Evolutionary conservation across 2,113 vertebrate species (phyloP).

Genomic region (Megaceryle torquata): DNA sequence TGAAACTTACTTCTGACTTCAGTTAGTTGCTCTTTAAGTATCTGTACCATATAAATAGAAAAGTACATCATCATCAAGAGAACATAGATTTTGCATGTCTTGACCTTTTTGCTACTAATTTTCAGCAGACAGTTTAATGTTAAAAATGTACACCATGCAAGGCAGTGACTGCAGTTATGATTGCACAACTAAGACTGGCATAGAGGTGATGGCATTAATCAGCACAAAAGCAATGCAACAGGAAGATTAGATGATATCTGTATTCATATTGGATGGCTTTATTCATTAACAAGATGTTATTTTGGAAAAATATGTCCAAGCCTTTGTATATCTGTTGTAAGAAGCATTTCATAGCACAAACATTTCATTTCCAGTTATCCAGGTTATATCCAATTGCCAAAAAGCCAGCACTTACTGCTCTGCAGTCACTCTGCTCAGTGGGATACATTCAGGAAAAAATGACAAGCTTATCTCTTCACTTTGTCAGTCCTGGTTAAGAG

Average conservation of each 20-base stretch:
- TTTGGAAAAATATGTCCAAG: background rate
- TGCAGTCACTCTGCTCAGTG: background rate
- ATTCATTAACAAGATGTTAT: background rate
- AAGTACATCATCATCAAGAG: background rate
- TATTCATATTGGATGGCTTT: background rate
- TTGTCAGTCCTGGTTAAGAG: background rate
- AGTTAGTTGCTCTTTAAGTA: slow-evolving; percentile 6
- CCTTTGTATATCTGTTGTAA: background rate
- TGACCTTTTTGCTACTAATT: slow-evolving; percentile 55
- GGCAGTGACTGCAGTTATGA: background rate
- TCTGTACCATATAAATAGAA: background rate
- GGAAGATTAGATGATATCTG: background rate
- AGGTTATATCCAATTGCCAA: background rate
- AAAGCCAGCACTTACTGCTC: background rate
- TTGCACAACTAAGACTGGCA: background rate
- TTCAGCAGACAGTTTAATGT: slow-evolving; percentile 12
- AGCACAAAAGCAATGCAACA: background rate
- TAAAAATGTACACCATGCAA: background rate
- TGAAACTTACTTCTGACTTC: background rate
- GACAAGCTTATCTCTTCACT: background rate
- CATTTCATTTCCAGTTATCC: background rate
- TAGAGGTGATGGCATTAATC: background rate
- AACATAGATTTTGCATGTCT: slow-evolving; percentile 42
- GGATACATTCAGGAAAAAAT: background rate
- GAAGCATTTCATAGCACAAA: background rate